A percentile compares a stretch with the other conserved stretches of the same genome.
phyloP scores from a whole-genome alignment of 2,113 vertebrate species.

The Rhinopomastus cyanomelas region DNA sequence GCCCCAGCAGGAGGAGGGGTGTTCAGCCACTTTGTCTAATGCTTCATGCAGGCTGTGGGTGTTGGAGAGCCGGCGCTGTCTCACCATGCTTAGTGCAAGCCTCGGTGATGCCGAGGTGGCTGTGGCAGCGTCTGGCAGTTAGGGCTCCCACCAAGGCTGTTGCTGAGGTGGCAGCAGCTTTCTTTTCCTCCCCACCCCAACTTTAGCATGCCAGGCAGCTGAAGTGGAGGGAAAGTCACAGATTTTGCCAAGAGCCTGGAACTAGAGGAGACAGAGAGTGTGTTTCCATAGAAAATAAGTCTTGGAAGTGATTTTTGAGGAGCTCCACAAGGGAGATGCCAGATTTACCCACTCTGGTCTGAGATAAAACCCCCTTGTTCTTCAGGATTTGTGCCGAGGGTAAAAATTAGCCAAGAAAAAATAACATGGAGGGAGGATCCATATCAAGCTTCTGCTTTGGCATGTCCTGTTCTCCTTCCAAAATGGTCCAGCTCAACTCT shows the following conservation, averaged over 20 bases:
- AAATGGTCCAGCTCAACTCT: fast-evolving
- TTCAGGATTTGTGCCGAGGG: background rate
- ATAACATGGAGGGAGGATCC: background rate
- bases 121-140: background rate
- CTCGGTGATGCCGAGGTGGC: fast-evolving
- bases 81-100: background rate
- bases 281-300: background rate
- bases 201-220: background rate
- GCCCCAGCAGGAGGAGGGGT: background rate
- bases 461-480: background rate
- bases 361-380: background rate
- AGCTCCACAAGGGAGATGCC: background rate
- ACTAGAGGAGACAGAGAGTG: background rate
- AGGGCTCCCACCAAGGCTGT: background rate
- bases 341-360: background rate
- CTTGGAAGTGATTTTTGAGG: background rate
- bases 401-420: too few species aligned
- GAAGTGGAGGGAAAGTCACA: background rate
- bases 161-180: background rate
- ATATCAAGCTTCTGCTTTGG: background rate
- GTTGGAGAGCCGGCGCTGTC: background rate
- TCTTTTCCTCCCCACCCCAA: background rate
- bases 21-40: background rate
- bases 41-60: background rate
- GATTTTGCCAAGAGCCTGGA: background rate